Percentiles rank a stretch among this genome's conserved stretches.
Evolutionary conservation across 2,888 invertebrate genomes (phyloP).

Genomic region (Selenia dentaria): DNA sequence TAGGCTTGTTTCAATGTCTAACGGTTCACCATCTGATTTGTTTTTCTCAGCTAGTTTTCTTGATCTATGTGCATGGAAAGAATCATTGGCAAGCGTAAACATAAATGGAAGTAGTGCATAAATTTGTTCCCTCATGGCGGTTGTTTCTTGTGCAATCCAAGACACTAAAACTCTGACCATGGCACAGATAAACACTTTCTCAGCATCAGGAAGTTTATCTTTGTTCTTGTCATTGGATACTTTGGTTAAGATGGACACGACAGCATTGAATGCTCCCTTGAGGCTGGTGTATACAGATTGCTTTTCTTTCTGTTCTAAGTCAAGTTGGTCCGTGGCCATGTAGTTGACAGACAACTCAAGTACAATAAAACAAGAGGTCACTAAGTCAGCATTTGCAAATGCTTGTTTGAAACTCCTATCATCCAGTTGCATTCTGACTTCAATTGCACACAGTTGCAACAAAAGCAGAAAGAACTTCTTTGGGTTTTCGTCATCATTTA

Average conservation of each 20-base stretch:
- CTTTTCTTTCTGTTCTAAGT: conserved; percentile 95
- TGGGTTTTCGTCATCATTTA: conserved; percentile 91
- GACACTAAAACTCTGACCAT: conserved; percentile 93
- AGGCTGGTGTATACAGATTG: conserved; percentile 95
- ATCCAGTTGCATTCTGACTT: conserved; percentile 97
- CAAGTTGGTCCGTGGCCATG: conserved; percentile 92
- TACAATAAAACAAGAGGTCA: conserved; percentile 93
- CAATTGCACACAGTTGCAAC: conserved; percentile 95
- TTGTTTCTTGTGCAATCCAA: conserved; percentile 96
- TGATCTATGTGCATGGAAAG: conserved; percentile 89
- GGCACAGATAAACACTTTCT: conserved; percentile 92
- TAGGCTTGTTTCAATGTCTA: conserved; percentile 71
- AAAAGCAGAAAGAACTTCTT: conserved; percentile 93
- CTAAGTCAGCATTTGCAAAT: conserved; percentile 89
- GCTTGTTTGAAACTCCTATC: conserved; percentile 93
- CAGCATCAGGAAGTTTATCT: conserved; percentile 87
- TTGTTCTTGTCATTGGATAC: conserved; percentile 90
- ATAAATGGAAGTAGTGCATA: conserved; percentile 93
- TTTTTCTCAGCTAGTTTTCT: conserved; percentile 88
- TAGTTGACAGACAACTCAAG: conserved; percentile 92
- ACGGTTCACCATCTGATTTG: conserved; percentile 82
- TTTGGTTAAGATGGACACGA: conserved; percentile 89
- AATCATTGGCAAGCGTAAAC: conserved; percentile 91
- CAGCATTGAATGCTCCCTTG: conserved; percentile 94
- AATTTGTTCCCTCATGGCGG: conserved; percentile 93